Conservation (phyloP, 2,888 invertebrate genomes). For the Drosophila bunnanda region DNA sequence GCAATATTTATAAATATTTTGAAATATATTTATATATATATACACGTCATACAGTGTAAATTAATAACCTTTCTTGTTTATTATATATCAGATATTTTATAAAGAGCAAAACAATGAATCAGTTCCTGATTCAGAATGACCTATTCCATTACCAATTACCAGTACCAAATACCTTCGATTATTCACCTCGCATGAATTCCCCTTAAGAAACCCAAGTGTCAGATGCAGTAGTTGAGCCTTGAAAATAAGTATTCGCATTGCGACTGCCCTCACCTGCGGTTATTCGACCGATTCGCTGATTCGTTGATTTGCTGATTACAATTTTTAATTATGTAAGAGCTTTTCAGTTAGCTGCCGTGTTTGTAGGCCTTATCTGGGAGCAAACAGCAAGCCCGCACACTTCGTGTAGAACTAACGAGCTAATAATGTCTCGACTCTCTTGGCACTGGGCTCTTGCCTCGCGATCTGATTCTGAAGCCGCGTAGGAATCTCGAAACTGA, state of each 20-base stretch:
- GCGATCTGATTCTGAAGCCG: slow-evolving; percentile 4
- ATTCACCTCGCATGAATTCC: neutral
- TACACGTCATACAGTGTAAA: too few relatives aligned
- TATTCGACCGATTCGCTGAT: slow-evolving; percentile 17
- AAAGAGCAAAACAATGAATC: neutral
- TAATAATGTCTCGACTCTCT: slow-evolving; percentile 24
- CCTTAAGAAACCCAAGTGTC: neutral
- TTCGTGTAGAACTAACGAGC: slow-evolving; percentile 36
- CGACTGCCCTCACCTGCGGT: slow-evolving; percentile 33
- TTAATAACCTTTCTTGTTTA: too few relatives aligned
- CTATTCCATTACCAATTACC: neutral
- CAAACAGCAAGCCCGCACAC: slow-evolving; percentile 34
- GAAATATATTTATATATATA: too few relatives aligned
- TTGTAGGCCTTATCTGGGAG: slow-evolving; percentile 58
- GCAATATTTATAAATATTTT: too few relatives aligned
- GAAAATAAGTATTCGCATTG: slow-evolving; percentile 15
- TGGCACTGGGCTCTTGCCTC: slow-evolving; percentile 29
- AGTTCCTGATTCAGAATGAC: neutral
- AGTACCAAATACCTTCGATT: neutral
- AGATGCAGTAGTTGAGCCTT: slow-evolving; percentile 3
- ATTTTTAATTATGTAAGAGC: slow-evolving; percentile 59
- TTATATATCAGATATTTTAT: neutral
- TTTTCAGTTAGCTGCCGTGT: slow-evolving; percentile 49
- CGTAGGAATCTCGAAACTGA: slow-evolving; percentile 2
- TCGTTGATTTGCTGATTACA: slow-evolving; percentile 8